These are phyloP conservation scores for Rhinoraja longicauda DNA, from an alignment of 2,797 vertebrate species.

Conservation along the genomic window DNA sequence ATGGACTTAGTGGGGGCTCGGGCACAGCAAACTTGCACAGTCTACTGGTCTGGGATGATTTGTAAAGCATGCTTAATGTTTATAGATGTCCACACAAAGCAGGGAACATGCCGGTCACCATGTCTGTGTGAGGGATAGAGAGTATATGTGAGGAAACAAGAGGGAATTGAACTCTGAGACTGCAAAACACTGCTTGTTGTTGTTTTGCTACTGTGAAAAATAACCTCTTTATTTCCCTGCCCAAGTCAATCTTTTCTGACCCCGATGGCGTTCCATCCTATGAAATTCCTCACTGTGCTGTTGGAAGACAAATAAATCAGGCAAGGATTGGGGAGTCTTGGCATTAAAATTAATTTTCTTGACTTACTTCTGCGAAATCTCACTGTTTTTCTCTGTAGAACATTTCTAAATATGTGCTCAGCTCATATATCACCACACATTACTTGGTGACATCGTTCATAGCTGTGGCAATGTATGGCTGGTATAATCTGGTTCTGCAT, in stretches of 20 bases:
- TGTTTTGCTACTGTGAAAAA: neutral
- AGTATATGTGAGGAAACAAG: neutral
- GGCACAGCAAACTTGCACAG: too few species aligned
- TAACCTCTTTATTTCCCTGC: neutral
- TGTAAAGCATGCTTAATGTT: too few species aligned
- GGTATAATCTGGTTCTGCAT: neutral
- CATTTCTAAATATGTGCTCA: neutral
- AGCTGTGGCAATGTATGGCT: neutral
- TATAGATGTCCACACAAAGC: neutral
- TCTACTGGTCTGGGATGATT: too few species aligned
- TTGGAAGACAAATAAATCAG: conserved; percentile 5
- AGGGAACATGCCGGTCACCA: neutral
- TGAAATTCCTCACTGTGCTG: conserved; percentile 22
- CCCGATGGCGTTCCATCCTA: neutral
- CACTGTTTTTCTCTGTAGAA: neutral
- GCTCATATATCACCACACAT: neutral
- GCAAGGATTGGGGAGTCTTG: neutral
- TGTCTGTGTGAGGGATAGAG: neutral
- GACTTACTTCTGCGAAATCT: neutral
- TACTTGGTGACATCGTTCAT: neutral
- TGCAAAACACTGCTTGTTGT: neutral
- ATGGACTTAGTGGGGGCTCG: too few species aligned
- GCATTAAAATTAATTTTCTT: neutral
- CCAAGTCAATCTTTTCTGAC: neutral
- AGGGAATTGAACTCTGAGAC: neutral